phyloP scores from a whole-genome alignment of 2,797 vertebrate genomes.

The Valencia hispanica region DNA sequence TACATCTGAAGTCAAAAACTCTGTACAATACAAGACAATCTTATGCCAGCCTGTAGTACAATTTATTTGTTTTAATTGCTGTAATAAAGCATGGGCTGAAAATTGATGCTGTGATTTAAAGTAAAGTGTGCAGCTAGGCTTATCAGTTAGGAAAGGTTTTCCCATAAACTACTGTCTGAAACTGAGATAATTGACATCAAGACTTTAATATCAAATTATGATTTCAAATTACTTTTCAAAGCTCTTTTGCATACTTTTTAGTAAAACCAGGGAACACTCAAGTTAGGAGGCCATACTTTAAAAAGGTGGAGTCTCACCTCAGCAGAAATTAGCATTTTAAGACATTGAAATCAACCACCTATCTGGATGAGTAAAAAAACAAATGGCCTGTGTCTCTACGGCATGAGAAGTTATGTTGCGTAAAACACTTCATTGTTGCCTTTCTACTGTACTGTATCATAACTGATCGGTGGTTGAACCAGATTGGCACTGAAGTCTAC shows the following conservation, averaged over 20 bases:
- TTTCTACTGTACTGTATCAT: not conserved
- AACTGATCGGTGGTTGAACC: not conserved
- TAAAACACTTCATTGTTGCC: not conserved
- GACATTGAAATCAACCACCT: conserved; percentile 5
- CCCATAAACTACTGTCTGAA: not conserved
- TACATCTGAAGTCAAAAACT: not conserved
- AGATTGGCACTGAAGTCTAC: not conserved
- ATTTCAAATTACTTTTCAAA: not conserved
- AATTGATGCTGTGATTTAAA: not conserved
- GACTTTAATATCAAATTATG: too few species aligned
- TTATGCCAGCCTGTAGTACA: not conserved
- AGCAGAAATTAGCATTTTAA: not conserved
- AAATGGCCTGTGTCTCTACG: not conserved
- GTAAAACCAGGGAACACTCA: not conserved
- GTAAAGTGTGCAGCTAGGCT: not conserved
- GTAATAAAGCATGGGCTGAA: not conserved
- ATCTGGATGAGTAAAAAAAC: conserved; percentile 11
- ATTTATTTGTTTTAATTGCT: not conserved
- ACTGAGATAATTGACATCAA: not conserved
- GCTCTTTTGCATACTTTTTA: not conserved
- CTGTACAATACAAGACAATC: not conserved
- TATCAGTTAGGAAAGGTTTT: not conserved
- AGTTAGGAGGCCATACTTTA: not conserved
- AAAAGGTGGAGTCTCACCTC: not conserved
- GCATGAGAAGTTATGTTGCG: not conserved